Evolutionary conservation across 2,888 invertebrate genomes (phyloP), one percentile per base, ranked within the genome.

Genomic region (Mesorhabditis sp.): DNA sequence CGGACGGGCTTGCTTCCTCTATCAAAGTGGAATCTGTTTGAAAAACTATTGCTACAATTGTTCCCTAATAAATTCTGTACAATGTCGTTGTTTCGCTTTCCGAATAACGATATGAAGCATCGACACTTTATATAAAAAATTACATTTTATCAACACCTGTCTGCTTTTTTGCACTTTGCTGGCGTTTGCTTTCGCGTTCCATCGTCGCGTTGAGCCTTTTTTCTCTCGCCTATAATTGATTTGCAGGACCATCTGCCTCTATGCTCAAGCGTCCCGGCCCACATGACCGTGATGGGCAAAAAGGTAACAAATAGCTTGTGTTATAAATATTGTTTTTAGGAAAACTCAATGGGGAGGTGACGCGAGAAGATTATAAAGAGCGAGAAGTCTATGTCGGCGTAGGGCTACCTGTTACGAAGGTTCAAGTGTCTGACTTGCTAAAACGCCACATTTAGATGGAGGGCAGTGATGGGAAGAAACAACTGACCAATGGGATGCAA

Each of bases 401-500:
- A 13, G 58, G 58, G 7, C 58, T 50, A 50, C 58, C 58, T 2
- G 10, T 50, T 13, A 50, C 58, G n/a, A 50, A 50, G 58, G 58
- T 50, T 50, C 58, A 1, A 50, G 7, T 50, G 58, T 13, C n/a
- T 50, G 2, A 13, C 58, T 2, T 45, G 81, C 80, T 6, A 82
- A 82, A n/a, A 70, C 76, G 43, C 82, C 50, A 80, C n/a, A 77
- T 74, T 5, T 76, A 76, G 62, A 71, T 69, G 4, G 83, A 83
- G 58, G 78, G 77, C 45, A 75, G 72, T 10, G 79, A 83, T 61
- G 70, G 72, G 42, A 74, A 73, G 65, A 75, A 79, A 72, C 70
- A 69, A 42, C 68, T 83, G 45, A 65, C 77, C 7, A 83, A 83
- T 68, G 83, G 83, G 45, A 76, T 81, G 75, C 68, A 67, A 13